Percentiles rank a stretch among this genome's conserved stretches.
phyloP scores from a whole-genome alignment of 2,113 vertebrate genomes.

The Cavia aperea region DNA sequence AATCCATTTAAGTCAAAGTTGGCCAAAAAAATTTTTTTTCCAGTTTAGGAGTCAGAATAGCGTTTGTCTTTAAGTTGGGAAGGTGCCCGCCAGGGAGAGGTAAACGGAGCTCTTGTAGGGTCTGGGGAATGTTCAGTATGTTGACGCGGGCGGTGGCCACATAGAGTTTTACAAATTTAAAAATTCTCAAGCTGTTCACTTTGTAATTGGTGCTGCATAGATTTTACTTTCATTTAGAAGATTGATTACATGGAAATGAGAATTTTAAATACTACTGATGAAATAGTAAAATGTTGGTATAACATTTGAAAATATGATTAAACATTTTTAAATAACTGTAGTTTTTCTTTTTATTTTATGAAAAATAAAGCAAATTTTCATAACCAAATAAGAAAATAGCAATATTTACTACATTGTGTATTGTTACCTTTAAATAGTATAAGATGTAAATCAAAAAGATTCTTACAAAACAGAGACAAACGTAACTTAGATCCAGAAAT shows the following conservation, averaged over 20 bases:
- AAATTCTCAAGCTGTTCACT: background rate
- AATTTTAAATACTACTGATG: background rate
- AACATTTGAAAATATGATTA: background rate
- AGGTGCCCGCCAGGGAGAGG: background rate
- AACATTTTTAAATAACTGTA: background rate
- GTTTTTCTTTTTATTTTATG: background rate
- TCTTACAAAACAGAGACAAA: background rate
- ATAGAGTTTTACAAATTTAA: background rate
- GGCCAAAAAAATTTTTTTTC: background rate
- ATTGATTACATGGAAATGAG: background rate
- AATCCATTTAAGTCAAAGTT: background rate
- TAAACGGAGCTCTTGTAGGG: background rate
- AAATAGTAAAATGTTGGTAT: background rate
- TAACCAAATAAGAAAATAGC: background rate
- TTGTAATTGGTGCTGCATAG: background rate
- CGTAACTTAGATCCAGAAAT: background rate
- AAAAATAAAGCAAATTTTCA: background rate
- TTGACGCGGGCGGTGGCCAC: background rate
- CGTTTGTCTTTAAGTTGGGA: background rate
- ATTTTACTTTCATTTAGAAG: constrained; percentile 14
- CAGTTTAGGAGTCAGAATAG: background rate
- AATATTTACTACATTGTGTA: background rate
- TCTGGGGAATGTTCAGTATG: background rate
- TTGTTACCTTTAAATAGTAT: background rate
- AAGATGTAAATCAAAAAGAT: background rate